Evolutionary conservation across 2,797 vertebrate genomes (phyloP), one percentile per base, ranked within the genome.

Genomic region (Cuculus canorus): DNA sequence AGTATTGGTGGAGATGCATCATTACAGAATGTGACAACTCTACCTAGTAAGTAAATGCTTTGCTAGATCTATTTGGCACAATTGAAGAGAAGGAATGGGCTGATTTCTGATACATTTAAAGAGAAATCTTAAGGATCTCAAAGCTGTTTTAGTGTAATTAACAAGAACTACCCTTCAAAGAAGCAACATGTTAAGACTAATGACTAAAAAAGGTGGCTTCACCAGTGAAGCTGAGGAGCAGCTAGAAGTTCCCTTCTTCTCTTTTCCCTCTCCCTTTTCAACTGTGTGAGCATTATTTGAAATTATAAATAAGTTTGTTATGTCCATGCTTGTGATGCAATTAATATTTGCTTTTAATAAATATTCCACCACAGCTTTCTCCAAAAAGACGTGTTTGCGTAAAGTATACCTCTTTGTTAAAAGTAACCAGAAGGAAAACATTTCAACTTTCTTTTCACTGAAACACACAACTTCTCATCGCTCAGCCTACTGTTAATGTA

Each of bases 1-100:
- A 99, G 99, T 90, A 97, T 99, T 37, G 99, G 99, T 63, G 99
- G 99, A 39, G 98, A 99, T 83, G 48, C 65, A 4, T 98, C 97
- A 9, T 97, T 99, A 48, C 96, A 96, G 53, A 98, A 83, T 0
- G 98, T 99, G 93, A 99, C 99, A 85, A 99, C 99, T 52, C 97
- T 99, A 83, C 98, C 99, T 61, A 99, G 99, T 99, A 98, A 96
- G 99, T 98, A 94, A 82, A 92, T 37, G 17, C 18, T 59, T 45
- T 86, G 35, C 45, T 79, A 37, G 10, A 48, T 63, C 33, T 59
- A 72, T 54, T 12, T 73, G 37, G 5, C 17, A 73, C 63, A 18
- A 41, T 11, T 54, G 37, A 77, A 70, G 39, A 65, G 41, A 65
- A 39, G 27, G 14, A 83, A 24, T 19, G 10, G 25, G 41, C 35